These are phyloP conservation scores for Drosophila niveifrons DNA, from an alignment of 2,888 invertebrate species.

Conservation along the genomic window DNA sequence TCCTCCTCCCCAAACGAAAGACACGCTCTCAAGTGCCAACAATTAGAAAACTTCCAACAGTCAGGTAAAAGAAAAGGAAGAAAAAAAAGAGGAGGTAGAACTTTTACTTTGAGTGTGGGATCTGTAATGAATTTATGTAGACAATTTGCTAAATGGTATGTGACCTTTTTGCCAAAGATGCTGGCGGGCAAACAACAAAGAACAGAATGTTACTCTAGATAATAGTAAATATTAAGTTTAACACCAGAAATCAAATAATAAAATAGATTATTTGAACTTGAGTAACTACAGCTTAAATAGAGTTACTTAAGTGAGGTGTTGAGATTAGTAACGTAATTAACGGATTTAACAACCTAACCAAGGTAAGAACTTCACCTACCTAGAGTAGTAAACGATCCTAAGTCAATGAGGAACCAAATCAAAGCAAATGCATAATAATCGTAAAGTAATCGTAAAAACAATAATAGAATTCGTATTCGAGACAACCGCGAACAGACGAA, in stretches of 20 bases:
- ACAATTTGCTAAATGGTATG: slow-evolving; percentile 62
- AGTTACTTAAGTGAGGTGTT: background rate
- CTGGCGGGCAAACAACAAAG: slow-evolving; percentile 16
- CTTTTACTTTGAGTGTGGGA: slow-evolving; percentile 8
- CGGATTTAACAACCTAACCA: slow-evolving; percentile 23
- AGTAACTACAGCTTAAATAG: too few relatives aligned
- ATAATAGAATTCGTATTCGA: slow-evolving; percentile 20
- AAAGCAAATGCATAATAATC: slow-evolving; percentile 3
- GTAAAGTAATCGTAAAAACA: slow-evolving; percentile 7
- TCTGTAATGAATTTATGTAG: slow-evolving; percentile 65
- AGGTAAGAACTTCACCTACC: slow-evolving; percentile 44
- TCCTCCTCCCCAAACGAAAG: slow-evolving; percentile 14
- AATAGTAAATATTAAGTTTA: background rate
- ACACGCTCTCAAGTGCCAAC: slow-evolving; percentile 65
- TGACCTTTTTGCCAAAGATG: slow-evolving; percentile 40
- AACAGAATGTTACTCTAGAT: background rate
- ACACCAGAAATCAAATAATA: background rate
- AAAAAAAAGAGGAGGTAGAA: slow-evolving; percentile 19
- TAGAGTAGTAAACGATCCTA: slow-evolving; percentile 28
- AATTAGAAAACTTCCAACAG: slow-evolving; percentile 63
- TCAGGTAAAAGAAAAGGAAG: slow-evolving; percentile 24
- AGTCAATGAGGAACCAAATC: slow-evolving; percentile 25
- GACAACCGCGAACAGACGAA: slow-evolving; percentile 7
- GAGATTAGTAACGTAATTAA: slow-evolving; percentile 21
- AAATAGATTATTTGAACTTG: background rate